These are phyloP conservation scores for Potorous gilbertii DNA, from an alignment of 2,797 vertebrate species.

Conservation along the genomic window DNA sequence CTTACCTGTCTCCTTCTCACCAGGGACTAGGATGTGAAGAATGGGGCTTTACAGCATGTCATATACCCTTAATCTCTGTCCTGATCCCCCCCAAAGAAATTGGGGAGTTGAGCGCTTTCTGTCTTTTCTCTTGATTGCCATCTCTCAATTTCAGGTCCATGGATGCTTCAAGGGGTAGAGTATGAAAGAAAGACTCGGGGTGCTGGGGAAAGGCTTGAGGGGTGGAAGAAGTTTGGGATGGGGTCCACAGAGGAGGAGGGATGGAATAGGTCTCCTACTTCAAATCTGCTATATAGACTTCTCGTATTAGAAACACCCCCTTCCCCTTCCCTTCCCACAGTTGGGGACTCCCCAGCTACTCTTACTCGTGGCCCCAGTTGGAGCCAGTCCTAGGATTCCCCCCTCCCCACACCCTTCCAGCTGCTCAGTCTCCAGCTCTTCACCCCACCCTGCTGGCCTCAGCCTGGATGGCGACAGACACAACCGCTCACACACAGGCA, in stretches of 20 bases:
- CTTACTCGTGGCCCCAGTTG: slow-evolving; percentile 65
- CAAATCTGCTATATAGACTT: slow-evolving; percentile 8
- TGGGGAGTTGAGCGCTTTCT: not conserved
- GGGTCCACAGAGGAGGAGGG: not conserved
- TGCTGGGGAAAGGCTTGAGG: slow-evolving; percentile 28
- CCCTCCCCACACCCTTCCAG: slow-evolving; percentile 42
- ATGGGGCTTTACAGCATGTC: not conserved
- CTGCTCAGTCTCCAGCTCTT: slow-evolving; percentile 58
- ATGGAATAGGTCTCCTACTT: not conserved
- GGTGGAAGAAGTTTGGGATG: not conserved
- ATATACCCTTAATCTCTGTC: slow-evolving; percentile 20
- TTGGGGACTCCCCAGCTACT: slow-evolving; percentile 70
- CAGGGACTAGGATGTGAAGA: slow-evolving; percentile 8
- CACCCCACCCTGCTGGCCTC: slow-evolving; percentile 73
- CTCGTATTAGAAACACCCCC: slow-evolving; percentile 3
- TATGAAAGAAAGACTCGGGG: not conserved
- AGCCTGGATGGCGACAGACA: slow-evolving; percentile 78
- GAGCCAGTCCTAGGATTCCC: slow-evolving; percentile 71
- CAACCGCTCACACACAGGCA: slow-evolving; percentile 60
- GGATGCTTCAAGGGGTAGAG: slow-evolving; percentile 12
- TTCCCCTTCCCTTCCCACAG: not conserved
- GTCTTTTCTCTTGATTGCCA: not conserved
- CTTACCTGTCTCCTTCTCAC: slow-evolving; percentile 44
- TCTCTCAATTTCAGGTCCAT: slow-evolving; percentile 33
- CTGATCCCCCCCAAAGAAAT: slow-evolving; percentile 54